These are phyloP conservation scores for Parasteatoda lunata DNA, from an alignment of 2,888 invertebrate genomes.

Conservation along the genomic window DNA sequence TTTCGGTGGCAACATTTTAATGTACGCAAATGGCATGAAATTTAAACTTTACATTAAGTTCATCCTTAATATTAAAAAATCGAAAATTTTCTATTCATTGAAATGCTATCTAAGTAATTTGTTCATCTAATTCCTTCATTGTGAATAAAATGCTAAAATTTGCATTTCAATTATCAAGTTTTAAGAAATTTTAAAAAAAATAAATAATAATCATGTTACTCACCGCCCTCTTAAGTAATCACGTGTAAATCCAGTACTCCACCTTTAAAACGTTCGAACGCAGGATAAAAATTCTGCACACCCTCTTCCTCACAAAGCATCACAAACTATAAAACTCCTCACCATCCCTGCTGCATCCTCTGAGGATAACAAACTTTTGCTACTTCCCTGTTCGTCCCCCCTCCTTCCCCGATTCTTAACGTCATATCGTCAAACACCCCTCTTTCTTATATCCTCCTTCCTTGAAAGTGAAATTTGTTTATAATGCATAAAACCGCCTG, in stretches of 20 bases:
- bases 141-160: too few species aligned
- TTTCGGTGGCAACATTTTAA: too few species aligned
- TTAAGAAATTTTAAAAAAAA: too few species aligned
- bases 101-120: too few species aligned
- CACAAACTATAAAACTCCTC: constrained; percentile 28
- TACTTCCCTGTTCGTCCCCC: not conserved
- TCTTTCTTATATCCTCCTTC: constrained; percentile 2
- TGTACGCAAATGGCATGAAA: too few species aligned
- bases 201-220: not conserved
- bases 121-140: too few species aligned
- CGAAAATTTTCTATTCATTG: too few species aligned
- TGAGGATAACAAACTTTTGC: constrained; percentile 55
- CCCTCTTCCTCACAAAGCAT: constrained; percentile 16
- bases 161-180: too few species aligned
- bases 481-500: not conserved
- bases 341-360: constrained; percentile 36
- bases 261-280: not conserved
- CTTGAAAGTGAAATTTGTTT: not conserved
- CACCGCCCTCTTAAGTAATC: not conserved
- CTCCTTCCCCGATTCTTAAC: not conserved
- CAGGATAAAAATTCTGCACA: not conserved
- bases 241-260: not conserved
- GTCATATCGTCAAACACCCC: not conserved
- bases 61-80: too few species aligned
- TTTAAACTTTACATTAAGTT: too few species aligned